Evolutionary conservation across 2,113 vertebrate genomes (phyloP), one percentile per base, ranked within the genome.

Genomic region (Tachycineta bicolor): DNA sequence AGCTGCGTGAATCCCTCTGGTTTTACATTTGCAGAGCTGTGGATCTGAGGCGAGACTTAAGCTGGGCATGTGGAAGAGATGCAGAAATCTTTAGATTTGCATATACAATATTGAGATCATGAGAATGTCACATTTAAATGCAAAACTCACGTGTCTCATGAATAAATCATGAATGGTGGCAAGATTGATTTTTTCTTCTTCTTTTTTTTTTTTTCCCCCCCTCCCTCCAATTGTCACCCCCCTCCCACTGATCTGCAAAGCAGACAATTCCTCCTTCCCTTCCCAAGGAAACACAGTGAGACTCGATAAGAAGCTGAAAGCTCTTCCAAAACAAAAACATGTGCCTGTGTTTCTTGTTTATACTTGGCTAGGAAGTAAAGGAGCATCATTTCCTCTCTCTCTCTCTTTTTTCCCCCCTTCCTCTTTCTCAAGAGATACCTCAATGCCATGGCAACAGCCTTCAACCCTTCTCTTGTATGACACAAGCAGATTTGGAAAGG

Each of bases 111-210:
- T 97, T 94, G 97, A 97, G 97, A 97, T 97, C 96, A 97, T 94
- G 95, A 97, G 97, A 97, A 97, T 97, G 97, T 97, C 97, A 97
- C 96, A 97, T 97, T 97, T 96, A 97, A 97, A 97, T 97, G 97
- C 95, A 97, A 97, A 97, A 92, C 95, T 97, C 97, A 97, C 94
- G 83, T 97, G 96, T 87, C 96, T 97, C 94, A 97, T 97, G 96
- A 97, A 97, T 97, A 97, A 97, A 93, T 94, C 97, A 97, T 97
- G 97, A 96, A 63, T 65, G 84, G 95, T 96, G 92, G 94, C 96
- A 96, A 94, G 95, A 86, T 94, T 97, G 96, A 96, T 97, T 96
- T 96, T 89, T 94, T 87, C 44, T 83, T 49, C 79, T 76, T 77
- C 37, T 37, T 26, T 47, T 11, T 22, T 37, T 37, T 37, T 37